Evolutionary conservation across 2,888 invertebrate species (phyloP).

Genomic region (Isoperla grammatica): DNA sequence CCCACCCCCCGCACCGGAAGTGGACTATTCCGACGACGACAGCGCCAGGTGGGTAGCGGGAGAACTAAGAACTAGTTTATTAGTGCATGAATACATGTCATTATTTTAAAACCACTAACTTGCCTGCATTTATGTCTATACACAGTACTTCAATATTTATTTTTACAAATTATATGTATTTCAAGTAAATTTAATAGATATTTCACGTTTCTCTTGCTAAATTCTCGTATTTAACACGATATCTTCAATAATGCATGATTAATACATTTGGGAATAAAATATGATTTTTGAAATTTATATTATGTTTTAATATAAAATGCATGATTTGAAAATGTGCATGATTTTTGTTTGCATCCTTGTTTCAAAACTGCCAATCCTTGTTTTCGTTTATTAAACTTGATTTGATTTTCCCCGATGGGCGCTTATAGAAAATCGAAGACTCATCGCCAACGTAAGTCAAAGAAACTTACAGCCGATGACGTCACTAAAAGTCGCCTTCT

Average conservation of each 20-base stretch:
- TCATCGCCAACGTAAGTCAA: slow-evolving; percentile 17
- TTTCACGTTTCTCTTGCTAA: too few relatives aligned
- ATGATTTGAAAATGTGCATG: too few relatives aligned
- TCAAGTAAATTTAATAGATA: neutral
- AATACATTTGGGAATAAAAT: too few relatives aligned
- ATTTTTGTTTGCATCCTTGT: slow-evolving; percentile 6
- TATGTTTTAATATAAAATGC: too few relatives aligned
- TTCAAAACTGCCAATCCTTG: neutral
- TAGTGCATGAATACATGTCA: too few relatives aligned
- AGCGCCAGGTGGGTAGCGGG: slow-evolving; percentile 55
- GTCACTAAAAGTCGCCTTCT: slow-evolving; percentile 26
- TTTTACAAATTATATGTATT: neutral
- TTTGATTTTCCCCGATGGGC: slow-evolving; percentile 40
- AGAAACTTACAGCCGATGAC: slow-evolving; percentile 3
- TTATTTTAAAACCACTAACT: too few relatives aligned
- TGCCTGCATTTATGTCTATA: too few relatives aligned
- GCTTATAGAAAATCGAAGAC: slow-evolving; percentile 45
- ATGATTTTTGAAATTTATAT: too few relatives aligned
- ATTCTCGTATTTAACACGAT: too few relatives aligned
- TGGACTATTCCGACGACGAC: slow-evolving; percentile 88
- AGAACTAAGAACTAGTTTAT: too few relatives aligned
- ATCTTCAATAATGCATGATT: too few relatives aligned
- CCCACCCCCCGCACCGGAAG: slow-evolving; percentile 76
- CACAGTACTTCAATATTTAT: too few relatives aligned
- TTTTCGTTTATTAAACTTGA: slow-evolving; percentile 7